phyloP scores from a whole-genome alignment of 2,113 vertebrate species.

The Telmatochromis bifrenatus region DNA sequence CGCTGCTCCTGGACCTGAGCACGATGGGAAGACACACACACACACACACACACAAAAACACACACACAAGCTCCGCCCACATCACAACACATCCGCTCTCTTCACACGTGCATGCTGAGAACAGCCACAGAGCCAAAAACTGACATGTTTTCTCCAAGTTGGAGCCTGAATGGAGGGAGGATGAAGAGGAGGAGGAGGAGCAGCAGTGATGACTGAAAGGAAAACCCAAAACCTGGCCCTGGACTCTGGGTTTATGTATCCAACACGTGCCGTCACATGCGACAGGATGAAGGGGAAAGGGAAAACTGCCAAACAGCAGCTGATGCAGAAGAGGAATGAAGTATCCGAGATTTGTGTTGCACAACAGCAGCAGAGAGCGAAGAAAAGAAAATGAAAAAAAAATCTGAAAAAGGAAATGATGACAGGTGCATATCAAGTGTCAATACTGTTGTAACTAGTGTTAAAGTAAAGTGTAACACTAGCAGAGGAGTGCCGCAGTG shows the following conservation, averaged over 20 bases:
- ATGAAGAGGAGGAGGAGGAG: neutral
- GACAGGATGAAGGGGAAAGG: neutral
- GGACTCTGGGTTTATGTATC: neutral
- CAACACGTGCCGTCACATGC: conserved; percentile 28
- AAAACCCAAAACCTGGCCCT: neutral
- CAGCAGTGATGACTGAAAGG: neutral
- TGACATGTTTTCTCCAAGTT: conserved; percentile 29
- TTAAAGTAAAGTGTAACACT: neutral
- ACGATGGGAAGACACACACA: neutral
- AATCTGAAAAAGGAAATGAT: neutral
- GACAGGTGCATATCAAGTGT: neutral
- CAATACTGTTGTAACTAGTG: neutral
- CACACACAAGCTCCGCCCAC: neutral
- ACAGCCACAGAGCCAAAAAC: neutral
- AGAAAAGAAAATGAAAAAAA: neutral
- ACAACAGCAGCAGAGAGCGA: neutral
- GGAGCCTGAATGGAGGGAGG: neutral
- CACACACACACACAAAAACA: neutral
- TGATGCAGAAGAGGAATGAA: neutral
- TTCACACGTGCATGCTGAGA: conserved; percentile 24
- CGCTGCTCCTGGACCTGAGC: neutral
- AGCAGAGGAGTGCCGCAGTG: neutral
- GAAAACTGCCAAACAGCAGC: neutral
- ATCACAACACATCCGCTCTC: neutral
- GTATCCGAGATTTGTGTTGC: neutral